Percentiles rank a stretch among this genome's conserved stretches.
Conservation (phyloP, 2,888 invertebrate species). For the Pollenia labialis region DNA sequence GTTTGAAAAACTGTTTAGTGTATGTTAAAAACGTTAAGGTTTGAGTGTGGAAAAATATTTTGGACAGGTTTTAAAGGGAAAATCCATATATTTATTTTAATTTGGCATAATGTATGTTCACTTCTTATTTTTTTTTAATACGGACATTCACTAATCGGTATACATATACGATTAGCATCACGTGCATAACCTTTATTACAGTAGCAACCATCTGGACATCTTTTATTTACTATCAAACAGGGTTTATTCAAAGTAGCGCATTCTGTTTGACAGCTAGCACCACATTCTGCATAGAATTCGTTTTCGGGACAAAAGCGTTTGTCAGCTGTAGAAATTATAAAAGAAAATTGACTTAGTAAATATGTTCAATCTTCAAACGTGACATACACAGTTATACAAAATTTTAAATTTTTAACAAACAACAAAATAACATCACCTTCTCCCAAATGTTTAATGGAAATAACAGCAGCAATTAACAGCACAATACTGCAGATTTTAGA, state of each 20-base stretch:
- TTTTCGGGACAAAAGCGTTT: conserved; percentile 18
- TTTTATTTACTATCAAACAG: conserved; percentile 77
- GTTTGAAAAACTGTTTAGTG: no score
- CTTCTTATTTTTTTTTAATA: no score
- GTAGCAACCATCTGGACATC: conserved; percentile 82
- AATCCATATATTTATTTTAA: no score
- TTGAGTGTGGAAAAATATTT: no score
- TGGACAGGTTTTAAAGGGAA: no score
- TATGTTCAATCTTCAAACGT: not conserved
- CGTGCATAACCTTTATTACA: conserved; percentile 80
- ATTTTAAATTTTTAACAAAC: not conserved
- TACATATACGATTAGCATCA: conserved; percentile 76
- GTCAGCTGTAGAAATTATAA: not conserved
- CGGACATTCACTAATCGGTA: conserved; percentile 71
- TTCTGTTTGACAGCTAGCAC: conserved; percentile 79
- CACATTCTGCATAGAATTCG: conserved; percentile 75
- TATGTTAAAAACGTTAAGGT: no score
- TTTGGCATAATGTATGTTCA: no score
- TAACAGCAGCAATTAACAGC: conserved; percentile 14
- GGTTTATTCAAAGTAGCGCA: conserved; percentile 79
- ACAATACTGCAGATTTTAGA: conserved; percentile 27
- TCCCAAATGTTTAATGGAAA: conserved; percentile 1
- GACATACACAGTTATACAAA: not conserved
- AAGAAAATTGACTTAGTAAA: not conserved
- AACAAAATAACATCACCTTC: conserved; percentile 49